phyloP scores from a whole-genome alignment of 2,888 invertebrate species.

The Cosmia trapezina region DNA sequence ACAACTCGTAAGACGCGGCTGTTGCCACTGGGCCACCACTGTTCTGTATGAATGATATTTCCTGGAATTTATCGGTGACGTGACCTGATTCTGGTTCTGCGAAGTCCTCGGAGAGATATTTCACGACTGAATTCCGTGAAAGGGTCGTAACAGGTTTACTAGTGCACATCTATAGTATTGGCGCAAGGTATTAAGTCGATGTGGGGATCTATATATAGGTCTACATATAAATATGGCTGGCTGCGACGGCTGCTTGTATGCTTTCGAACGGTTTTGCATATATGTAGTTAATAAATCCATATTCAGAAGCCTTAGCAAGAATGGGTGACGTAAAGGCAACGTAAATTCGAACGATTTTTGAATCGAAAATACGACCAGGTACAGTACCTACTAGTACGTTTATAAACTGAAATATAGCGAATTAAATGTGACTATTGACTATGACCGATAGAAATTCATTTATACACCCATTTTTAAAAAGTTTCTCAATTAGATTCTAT shows the following conservation, averaged over 20 bases:
- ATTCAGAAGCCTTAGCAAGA: background rate
- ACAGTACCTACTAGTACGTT: no score
- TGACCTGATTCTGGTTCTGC: background rate
- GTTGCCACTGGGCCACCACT: no score
- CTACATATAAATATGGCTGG: background rate
- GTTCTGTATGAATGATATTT: background rate
- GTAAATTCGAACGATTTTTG: background rate
- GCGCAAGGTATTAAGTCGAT: background rate
- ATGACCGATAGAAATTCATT: no score
- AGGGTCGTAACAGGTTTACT: background rate
- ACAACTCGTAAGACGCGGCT: no score
- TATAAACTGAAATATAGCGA: no score
- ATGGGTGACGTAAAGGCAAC: background rate
- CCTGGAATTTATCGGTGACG: background rate
- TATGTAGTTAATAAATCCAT: background rate
- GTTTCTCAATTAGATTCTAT: no score
- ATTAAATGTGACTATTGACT: no score
- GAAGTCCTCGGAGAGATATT: background rate
- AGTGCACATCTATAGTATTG: slow-evolving; percentile 2
- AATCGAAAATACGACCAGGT: background rate
- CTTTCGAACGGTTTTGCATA: background rate
- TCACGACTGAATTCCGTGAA: background rate
- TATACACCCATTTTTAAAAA: no score
- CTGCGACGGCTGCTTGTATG: background rate
- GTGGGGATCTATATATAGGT: background rate